These are phyloP conservation scores for Benitochromis conjunctus DNA, from an alignment of 2,113 vertebrate species.

Conservation along the genomic window DNA sequence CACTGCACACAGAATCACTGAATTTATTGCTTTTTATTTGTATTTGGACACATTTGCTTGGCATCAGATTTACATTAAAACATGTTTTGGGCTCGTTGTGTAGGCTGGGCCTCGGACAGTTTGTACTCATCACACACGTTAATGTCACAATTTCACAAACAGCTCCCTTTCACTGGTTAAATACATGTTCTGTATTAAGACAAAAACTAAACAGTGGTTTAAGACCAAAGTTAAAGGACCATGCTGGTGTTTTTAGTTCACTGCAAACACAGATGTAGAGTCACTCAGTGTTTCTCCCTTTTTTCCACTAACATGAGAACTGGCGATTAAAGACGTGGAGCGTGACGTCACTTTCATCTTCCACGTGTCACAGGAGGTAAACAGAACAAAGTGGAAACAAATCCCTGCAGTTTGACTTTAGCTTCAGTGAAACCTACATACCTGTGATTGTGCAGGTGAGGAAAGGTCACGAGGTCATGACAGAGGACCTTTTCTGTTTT, in stretches of 20 bases:
- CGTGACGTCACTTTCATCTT: neutral
- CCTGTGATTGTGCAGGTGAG: neutral
- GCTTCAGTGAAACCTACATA: neutral
- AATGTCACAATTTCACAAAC: neutral
- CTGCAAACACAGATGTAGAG: neutral
- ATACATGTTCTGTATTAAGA: conserved; percentile 8
- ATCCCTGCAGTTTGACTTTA: neutral
- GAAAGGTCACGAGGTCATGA: neutral
- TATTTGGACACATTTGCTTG: conserved; percentile 22
- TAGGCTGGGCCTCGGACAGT: neutral
- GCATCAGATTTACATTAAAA: conserved; percentile 27
- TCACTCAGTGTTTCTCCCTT: neutral
- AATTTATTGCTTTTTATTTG: conserved; percentile 59
- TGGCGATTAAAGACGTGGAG: neutral
- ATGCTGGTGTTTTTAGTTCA: neutral
- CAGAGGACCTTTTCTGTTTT: neutral
- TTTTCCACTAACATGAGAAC: neutral
- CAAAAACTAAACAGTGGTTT: conserved; percentile 39
- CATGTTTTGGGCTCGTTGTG: neutral
- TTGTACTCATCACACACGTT: conserved; percentile 21
- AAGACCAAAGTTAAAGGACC: conserved; percentile 47
- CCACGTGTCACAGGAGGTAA: neutral
- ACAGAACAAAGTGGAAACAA: neutral
- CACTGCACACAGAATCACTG: neutral
- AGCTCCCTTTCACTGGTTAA: conserved; percentile 52